Percentiles rank a stretch among this genome's conserved stretches.
Conservation (phyloP, 2,113 vertebrate species). For the Varanus komodoensis region DNA sequence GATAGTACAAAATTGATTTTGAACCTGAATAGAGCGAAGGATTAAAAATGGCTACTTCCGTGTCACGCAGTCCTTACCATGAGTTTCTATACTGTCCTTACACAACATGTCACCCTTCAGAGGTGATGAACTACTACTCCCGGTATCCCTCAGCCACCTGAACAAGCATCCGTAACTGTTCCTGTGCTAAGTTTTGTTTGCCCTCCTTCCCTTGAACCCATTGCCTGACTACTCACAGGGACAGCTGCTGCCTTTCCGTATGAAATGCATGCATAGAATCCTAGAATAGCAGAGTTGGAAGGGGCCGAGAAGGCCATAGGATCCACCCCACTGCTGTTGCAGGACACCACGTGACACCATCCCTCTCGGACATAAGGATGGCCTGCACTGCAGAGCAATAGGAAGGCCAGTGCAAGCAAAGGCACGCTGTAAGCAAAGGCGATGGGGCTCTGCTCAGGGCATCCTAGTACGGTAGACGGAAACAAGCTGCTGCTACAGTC, state of each 20-base stretch:
- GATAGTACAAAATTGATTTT: background rate
- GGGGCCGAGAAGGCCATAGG: too few species aligned
- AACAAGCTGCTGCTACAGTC: conserved; percentile 56
- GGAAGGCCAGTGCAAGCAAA: background rate
- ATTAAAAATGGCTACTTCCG: background rate
- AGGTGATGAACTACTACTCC: too few species aligned
- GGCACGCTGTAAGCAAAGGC: background rate
- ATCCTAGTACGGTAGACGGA: conserved; percentile 34
- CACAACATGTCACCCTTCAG: background rate
- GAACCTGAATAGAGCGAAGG: background rate
- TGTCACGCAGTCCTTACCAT: background rate
- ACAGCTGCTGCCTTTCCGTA: background rate
- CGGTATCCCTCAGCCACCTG: background rate
- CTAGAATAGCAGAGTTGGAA: too few species aligned
- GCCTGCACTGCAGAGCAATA: background rate
- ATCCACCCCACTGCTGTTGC: too few species aligned
- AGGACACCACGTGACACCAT: too few species aligned
- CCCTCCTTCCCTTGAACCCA: background rate
- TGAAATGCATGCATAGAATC: background rate
- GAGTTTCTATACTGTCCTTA: background rate
- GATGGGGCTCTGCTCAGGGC: background rate
- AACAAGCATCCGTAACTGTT: background rate
- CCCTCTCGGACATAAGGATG: background rate
- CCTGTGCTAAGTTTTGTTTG: background rate
- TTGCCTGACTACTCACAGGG: background rate